Evolutionary conservation across 2,113 vertebrate genomes (phyloP), one percentile per base, ranked within the genome.

Genomic region (Girardinichthys multiradiatus): DNA sequence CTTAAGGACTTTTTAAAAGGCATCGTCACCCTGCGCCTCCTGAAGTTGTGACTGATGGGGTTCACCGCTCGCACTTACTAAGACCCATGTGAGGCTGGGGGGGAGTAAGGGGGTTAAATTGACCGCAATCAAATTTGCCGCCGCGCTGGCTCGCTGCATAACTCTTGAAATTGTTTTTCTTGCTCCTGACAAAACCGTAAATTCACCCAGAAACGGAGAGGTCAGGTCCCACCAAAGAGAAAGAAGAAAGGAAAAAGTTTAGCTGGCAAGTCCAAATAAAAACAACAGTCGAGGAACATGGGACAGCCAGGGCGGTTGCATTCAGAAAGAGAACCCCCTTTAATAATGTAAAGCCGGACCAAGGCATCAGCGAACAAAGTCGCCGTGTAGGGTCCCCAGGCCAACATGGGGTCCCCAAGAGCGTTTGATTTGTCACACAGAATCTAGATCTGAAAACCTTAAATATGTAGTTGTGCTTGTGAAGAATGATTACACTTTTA

Each of bases 181-280:
- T 70, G 85, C 87, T 84, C 64, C 86, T 91, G 90, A 91, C 91
- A 87, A 89, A 92, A 85, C 81, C 79, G 86, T 89, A 83, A 91
- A 91, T 89, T 92, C 92, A 91, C 84, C 89, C 88, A 91, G 86
- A 90, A 93, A 91, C 85, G 1, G 70, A 17, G 78, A 86, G 91
- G 90, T 91, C 84, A 92, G 86, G 79, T 89, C 87, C 89, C 84
- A 89, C 76, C 76, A 79, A 80, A 39, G 79, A 76, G 29, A 60
- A 29, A 5, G 39, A 4, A 61, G 35, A 27, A 26, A 24, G 74
- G 66, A 65, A 48, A 66, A 58, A 64, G 68, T 68, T n/a, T n/a
- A n/a, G n/a, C n/a, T n/a, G n/a, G n/a, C n/a, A n/a, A 77, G 67
- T 62, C 61, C 64, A 83, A 14, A 66, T 61, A 85, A 80, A 45